phyloP scores from a whole-genome alignment of 2,797 vertebrate species.

The Sorex maritimensis region DNA sequence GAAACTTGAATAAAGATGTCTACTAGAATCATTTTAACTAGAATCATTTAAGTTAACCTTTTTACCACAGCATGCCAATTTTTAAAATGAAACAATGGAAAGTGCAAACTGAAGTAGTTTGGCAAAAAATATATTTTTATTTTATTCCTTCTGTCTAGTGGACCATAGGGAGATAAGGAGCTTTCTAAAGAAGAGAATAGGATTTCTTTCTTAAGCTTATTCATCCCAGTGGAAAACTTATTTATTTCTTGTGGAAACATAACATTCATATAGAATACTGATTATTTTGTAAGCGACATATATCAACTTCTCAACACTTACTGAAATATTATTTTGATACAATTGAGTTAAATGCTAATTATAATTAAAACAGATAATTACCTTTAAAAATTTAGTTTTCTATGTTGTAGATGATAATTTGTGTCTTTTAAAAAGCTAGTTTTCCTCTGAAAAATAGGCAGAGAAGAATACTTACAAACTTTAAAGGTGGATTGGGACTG shows the following conservation, averaged over 20 bases:
- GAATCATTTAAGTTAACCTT: background rate
- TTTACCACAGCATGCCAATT: background rate
- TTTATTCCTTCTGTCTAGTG: background rate
- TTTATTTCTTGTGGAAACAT: conserved; percentile 19
- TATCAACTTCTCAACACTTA: background rate
- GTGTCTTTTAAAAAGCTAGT: too few species aligned
- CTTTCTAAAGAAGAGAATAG: background rate
- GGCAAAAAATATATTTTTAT: background rate
- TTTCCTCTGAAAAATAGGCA: too few species aligned
- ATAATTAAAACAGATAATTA: too few species aligned
- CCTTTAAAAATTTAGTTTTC: too few species aligned
- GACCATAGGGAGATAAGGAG: background rate
- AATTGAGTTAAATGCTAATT: too few species aligned
- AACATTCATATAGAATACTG: background rate
- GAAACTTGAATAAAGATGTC: background rate
- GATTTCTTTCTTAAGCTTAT: background rate
- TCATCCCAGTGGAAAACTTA: background rate
- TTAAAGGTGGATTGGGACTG: too few species aligned
- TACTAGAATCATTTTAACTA: background rate
- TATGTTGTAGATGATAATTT: too few species aligned
- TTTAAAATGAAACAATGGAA: background rate
- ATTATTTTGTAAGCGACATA: background rate
- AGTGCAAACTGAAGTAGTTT: background rate
- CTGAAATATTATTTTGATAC: background rate
- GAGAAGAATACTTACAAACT: too few species aligned